phyloP scores from a whole-genome alignment of 2,113 vertebrate genomes.

The Alouatta palliata region DNA sequence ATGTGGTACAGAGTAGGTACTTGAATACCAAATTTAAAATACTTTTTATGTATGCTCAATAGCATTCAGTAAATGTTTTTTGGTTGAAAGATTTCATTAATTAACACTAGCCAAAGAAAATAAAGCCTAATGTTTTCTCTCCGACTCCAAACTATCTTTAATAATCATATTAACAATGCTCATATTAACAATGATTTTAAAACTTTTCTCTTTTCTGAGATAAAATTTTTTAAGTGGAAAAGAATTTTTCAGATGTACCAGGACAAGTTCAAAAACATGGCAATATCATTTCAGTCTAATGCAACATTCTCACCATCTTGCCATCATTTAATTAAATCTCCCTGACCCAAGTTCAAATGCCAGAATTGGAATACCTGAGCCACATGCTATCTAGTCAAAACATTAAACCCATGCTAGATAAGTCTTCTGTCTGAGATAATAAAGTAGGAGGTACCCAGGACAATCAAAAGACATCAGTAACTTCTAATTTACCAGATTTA shows the following conservation, averaged over 20 bases:
- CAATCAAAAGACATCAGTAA: neutral
- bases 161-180: neutral
- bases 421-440: neutral
- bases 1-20: neutral
- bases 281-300: neutral
- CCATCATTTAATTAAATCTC: constrained; percentile 18
- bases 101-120: constrained; percentile 25
- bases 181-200: neutral
- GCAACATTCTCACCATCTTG: neutral
- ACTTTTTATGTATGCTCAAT: neutral
- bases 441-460: neutral
- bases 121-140: neutral
- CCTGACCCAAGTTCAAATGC: neutral
- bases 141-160: neutral
- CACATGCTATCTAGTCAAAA: neutral
- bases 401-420: neutral
- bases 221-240: neutral
- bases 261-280: neutral
- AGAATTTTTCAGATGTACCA: neutral
- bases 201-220: neutral
- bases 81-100: constrained; percentile 19
- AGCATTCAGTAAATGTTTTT: constrained; percentile 25
- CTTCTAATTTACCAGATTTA: neutral
- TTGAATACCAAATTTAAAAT: neutral
- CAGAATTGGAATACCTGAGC: neutral